Conservation (phyloP, 2,797 vertebrate genomes). For the Sarcophilus harrisii region DNA sequence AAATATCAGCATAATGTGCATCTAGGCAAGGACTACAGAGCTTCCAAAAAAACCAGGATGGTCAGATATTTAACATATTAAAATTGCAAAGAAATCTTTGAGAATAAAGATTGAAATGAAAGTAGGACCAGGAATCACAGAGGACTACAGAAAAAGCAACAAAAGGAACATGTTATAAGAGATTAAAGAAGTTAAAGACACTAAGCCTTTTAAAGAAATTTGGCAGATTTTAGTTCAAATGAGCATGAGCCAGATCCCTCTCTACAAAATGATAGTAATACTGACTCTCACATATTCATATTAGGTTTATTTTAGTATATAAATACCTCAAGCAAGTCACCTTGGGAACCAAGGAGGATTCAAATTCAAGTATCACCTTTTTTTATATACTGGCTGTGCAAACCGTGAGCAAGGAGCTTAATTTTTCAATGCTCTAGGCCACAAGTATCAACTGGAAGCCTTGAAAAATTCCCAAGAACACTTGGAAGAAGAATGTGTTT, state of each 20-base stretch:
- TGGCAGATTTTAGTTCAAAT: not conserved
- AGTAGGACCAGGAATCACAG: not conserved
- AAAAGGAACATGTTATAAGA: not conserved
- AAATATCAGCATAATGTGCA: not conserved
- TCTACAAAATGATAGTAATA: not conserved
- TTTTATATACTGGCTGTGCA: not conserved
- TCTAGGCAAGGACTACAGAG: not conserved
- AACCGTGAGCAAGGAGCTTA: not conserved
- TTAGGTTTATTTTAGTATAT: not conserved
- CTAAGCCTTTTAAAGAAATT: not conserved
- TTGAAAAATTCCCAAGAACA: not conserved
- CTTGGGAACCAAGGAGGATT: not conserved
- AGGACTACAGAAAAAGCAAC: not conserved
- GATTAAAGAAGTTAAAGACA: not conserved
- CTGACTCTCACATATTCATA: not conserved
- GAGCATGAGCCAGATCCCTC: not conserved
- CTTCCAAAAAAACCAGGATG: not conserved
- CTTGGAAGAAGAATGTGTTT: not conserved
- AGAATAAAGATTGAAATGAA: not conserved
- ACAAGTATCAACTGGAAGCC: not conserved
- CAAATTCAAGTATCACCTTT: not conserved
- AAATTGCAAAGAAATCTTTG: not conserved
- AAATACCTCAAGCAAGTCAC: not conserved
- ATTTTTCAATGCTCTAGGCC: not conserved
- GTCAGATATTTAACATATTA: not conserved